Percentiles rank a stretch among this genome's conserved stretches.
Conservation (phyloP, 1,140 invertebrate species). For the Trypoxylus dichotomus region DNA sequence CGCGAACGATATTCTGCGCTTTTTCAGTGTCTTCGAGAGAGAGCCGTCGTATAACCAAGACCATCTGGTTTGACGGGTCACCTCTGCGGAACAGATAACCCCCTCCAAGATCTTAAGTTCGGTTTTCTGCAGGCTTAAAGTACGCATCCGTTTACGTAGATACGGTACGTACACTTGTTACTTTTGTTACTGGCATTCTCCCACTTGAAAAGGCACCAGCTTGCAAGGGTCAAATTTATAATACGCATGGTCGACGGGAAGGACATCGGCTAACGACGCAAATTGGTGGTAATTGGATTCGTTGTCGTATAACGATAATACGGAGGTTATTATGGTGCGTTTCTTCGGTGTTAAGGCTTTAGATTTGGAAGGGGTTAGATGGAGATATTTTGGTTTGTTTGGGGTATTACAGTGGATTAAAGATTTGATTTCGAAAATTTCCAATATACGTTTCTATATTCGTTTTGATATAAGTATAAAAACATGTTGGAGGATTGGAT, state of each 20-base stretch:
- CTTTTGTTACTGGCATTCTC: not conserved
- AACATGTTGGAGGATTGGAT: too few relatives aligned
- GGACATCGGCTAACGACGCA: not conserved
- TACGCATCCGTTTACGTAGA: not conserved
- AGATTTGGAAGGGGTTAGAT: not conserved
- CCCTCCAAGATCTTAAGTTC: not conserved
- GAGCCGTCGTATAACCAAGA: not conserved
- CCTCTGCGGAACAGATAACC: not conserved
- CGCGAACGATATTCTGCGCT: not conserved
- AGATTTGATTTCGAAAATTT: not conserved
- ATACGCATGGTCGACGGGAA: not conserved
- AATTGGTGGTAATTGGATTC: not conserved
- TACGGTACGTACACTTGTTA: not conserved
- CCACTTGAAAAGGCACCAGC: not conserved
- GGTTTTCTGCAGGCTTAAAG: not conserved
- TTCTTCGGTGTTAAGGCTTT: not conserved
- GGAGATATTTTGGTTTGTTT: too few relatives aligned
- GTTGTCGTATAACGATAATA: not conserved
- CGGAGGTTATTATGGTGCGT: not conserved
- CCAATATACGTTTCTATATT: too few relatives aligned
- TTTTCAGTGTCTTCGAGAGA: not conserved
- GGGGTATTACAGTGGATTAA: not conserved
- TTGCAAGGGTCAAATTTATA: not conserved
- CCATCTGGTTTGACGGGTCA: not conserved
- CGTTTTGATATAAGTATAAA: too few relatives aligned